Evolutionary conservation across 2,888 invertebrate genomes (phyloP).

Genomic region (Drosophila austrosaltans): DNA sequence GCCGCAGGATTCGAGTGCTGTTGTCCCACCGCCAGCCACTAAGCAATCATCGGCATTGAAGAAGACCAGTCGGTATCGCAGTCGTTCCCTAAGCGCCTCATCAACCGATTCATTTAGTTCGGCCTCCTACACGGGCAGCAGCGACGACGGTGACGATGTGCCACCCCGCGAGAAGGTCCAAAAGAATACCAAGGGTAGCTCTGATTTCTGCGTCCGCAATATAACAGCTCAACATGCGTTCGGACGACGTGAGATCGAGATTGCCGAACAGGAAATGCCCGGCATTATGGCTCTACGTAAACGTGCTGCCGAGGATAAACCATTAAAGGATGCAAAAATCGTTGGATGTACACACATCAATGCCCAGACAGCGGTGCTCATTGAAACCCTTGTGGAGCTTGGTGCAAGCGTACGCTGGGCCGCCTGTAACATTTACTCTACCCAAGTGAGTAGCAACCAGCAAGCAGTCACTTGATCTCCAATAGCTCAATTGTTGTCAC

Average conservation of each 20-base stretch:
- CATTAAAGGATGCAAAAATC: slow-evolving; percentile 96
- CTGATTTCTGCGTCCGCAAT: slow-evolving; percentile 97
- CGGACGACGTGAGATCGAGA: slow-evolving; percentile 97
- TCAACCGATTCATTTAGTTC: slow-evolving; percentile 96
- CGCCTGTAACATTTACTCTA: slow-evolving; percentile 98
- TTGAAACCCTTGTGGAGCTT: slow-evolving; percentile 93
- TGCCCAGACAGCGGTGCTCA: slow-evolving; percentile 97
- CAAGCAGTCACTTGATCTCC: slow-evolving; percentile 57
- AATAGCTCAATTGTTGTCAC: slow-evolving; percentile 67
- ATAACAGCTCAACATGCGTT: slow-evolving; percentile 94
- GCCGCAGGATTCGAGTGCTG: slow-evolving; percentile 62
- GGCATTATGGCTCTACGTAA: slow-evolving; percentile 97
- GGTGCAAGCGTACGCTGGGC: slow-evolving; percentile 98
- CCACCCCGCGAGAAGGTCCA: slow-evolving; percentile 97
- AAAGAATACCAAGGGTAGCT: slow-evolving; percentile 91
- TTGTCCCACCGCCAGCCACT: slow-evolving; percentile 68
- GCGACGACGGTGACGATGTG: slow-evolving; percentile 96
- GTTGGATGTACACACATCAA: slow-evolving; percentile 99
- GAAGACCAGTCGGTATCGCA: slow-evolving; percentile 93
- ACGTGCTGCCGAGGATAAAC: slow-evolving; percentile 96
- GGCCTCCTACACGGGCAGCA: slow-evolving; percentile 89
- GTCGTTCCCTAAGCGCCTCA: slow-evolving; percentile 95
- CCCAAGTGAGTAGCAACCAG: slow-evolving; percentile 87
- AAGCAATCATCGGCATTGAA: slow-evolving; percentile 90
- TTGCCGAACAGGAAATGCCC: slow-evolving; percentile 99